phyloP scores from a whole-genome alignment of 2,113 vertebrate species.

The Monarcha castaneiventris region DNA sequence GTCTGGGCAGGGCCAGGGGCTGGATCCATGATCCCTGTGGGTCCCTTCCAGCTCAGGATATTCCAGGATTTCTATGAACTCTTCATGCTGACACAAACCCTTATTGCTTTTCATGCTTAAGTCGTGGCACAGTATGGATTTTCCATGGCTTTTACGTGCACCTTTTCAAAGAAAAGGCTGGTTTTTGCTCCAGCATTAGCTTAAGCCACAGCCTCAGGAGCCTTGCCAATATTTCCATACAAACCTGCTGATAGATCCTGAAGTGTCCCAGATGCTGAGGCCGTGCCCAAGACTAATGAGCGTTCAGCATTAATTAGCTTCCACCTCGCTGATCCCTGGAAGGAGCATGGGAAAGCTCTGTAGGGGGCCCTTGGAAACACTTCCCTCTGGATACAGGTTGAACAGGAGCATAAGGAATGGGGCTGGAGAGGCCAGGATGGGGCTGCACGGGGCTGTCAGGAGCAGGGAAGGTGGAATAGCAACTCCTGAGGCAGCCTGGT shows the following conservation, averaged over 20 bases:
- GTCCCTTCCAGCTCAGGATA: background rate
- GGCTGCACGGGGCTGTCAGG: fast-evolving
- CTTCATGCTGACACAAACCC: background rate
- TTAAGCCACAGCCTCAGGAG: background rate
- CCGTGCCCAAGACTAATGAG: background rate
- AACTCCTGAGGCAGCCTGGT: background rate
- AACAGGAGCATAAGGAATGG: background rate
- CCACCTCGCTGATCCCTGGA: fast-evolving
- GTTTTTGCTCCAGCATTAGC: background rate
- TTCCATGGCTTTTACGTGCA: fast-evolving
- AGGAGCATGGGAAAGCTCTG: fast-evolving
- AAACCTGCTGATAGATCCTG: background rate
- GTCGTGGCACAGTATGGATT: background rate
- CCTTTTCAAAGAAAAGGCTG: background rate
- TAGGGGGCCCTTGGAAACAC: background rate
- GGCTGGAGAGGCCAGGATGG: background rate
- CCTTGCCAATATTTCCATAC: background rate
- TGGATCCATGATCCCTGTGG: background rate
- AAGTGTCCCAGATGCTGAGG: background rate
- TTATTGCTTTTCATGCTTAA: background rate
- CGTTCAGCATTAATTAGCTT: background rate
- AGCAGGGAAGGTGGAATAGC: background rate
- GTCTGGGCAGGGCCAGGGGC: fast-evolving
- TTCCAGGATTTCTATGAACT: background rate
- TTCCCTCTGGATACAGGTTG: background rate